Evolutionary conservation across 1,140 invertebrate genomes (phyloP), one percentile per base, ranked within the genome.

Genomic region (Eumaeus atala): DNA sequence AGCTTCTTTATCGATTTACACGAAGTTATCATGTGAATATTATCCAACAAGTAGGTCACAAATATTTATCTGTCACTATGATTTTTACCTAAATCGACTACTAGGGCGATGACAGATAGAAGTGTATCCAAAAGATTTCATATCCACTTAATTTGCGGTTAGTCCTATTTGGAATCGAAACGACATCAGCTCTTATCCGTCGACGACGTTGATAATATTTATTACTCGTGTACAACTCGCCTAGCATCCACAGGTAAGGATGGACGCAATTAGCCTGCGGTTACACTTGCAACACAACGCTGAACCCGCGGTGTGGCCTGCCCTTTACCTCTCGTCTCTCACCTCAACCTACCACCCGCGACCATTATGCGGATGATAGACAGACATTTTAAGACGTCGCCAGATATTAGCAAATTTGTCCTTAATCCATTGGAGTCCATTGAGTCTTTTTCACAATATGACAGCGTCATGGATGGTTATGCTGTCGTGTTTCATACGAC

Each of bases 211-310:
- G 6, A 28, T 28, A 28, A 28, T 6, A 28, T n/a, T 16, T 36
- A 7, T 42, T 9, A 11, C 10, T 37, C 54, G 49, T 69, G 59
- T 69, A 54, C 0, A 54, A 12, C 0, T 18, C 33, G 50, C 58
- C 59, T 64, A 62, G 64, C 16, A 59, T 18, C 48, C 58, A 66
- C 62, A 66, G 75, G 67, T 71, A 61, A 72, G 62, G 73, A 74
- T 79, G 76, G 76, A 79, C 76, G 67, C 67, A 72, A 78, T 79
- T 79, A 74, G 64, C 51, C 61, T 74, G 76, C 68, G 76, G 72
- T 76, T 71, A 51, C 49, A 56, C 51, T 76, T 70, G 64, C 71
- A 70, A 70, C 66, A 74, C 58, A 55, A 60, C 49, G 54, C 67
- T 62, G 65, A 64, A 61, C 53, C 62, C 37, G 58, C 62, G 36